Base-by-base conservation (phyloP, 23 tunicate species). In the Aplidium turbinatum region DNA sequence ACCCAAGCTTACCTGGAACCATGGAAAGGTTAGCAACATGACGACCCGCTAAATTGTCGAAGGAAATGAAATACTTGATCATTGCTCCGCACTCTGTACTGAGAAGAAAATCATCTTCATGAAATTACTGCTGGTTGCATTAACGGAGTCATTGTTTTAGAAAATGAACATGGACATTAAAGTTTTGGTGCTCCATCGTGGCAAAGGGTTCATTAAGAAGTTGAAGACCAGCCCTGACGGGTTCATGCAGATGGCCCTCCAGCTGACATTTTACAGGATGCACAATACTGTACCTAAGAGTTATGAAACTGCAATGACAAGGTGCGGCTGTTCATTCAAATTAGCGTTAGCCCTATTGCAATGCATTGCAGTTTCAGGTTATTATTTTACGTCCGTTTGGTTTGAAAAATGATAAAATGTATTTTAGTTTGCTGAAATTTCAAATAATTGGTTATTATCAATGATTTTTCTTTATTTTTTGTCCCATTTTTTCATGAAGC, bases 291-390 rank as follows among this genome's bases (percentile, higher is more conserved):
- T 56, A n/a, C 93, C 93, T 0, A 86, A 86, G 68, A 86, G 85
- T 1, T 86, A 86, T 38, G 93, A 86, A 86, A 86, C 88, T 40
- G 93, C 93, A 30, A 82, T 84, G 69, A 86, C 93, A 36, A 86
- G 93, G 93, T 86, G 23, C 20, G 19, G 46, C n/a, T n/a, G n/a
- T n/a, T n/a, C n/a, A n/a, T n/a, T n/a, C n/a, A n/a, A n/a, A n/a
- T n/a, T n/a, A n/a, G n/a, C n/a, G n/a, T n/a, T n/a, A n/a, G n/a
- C n/a, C n/a, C n/a, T n/a, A n/a, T n/a, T n/a, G n/a, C n/a, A n/a
- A n/a, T n/a, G n/a, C n/a, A n/a, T n/a, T n/a, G n/a, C n/a, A n/a
- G n/a, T n/a, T n/a, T n/a, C n/a, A n/a, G n/a, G n/a, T n/a, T n/a
- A n/a, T n/a, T n/a, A n/a, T n/a, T n/a, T n/a, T n/a, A n/a, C n/a